Evolutionary conservation across 2,797 vertebrate species (phyloP).

Genomic region (Kryptopterus vitreolus): DNA sequence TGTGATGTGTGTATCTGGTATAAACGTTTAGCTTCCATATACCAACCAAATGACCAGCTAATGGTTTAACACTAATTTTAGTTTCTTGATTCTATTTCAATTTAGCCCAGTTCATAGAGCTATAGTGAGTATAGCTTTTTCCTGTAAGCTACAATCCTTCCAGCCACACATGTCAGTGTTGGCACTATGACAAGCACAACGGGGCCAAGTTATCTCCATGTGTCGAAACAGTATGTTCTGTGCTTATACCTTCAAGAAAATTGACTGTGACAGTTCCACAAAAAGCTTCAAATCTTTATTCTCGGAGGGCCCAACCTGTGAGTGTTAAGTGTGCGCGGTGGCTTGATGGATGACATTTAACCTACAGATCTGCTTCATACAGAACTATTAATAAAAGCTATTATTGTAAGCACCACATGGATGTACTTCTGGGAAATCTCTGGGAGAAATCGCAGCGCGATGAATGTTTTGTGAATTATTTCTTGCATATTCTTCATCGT

Average conservation of each 20-base stretch:
- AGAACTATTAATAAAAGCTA: constrained; percentile 24
- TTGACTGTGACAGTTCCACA: not conserved
- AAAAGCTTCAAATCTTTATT: not conserved
- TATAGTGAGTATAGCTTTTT: not conserved
- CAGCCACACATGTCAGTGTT: constrained; percentile 2
- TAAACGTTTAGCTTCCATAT: not conserved
- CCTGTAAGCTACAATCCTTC: not conserved
- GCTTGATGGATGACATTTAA: constrained; percentile 21
- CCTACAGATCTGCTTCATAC: constrained; percentile 6
- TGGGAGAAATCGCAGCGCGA: too few relatives aligned
- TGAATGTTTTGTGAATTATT: constrained; percentile 6
- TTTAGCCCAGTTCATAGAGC: not conserved
- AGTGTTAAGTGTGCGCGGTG: not conserved
- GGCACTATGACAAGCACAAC: not conserved
- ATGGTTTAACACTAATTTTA: not conserved
- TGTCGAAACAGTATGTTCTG: constrained; percentile 3
- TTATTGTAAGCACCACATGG: constrained; percentile 26
- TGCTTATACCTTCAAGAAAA: constrained; percentile 13
- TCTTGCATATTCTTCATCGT: constrained; percentile 22
- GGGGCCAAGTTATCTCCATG: constrained; percentile 3
- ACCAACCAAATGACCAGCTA: not conserved
- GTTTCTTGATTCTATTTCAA: constrained; percentile 1
- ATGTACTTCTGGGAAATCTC: too few relatives aligned
- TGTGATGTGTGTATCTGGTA: too few relatives aligned
- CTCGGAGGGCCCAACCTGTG: not conserved